Evolutionary conservation across 1,140 invertebrate species (phyloP), one percentile per base, ranked within the genome.

Genomic region (Procambarus virginalis): DNA sequence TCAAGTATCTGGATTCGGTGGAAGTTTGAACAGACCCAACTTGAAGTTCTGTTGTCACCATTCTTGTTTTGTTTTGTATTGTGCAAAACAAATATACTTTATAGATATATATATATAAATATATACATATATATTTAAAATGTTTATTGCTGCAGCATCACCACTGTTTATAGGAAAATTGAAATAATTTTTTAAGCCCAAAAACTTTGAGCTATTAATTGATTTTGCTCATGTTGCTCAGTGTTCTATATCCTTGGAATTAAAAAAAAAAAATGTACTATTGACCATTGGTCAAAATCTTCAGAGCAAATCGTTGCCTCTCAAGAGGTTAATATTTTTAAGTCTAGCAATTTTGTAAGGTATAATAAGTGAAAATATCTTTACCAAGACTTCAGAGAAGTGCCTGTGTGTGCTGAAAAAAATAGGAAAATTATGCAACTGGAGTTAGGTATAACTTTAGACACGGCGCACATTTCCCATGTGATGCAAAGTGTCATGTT

Each of bases 171-270:
- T 20, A 64, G 60, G 60, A 64, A 58, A 12, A 64, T 64, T 64
- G 60, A 64, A 10, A 64, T 64, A 64, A 64, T 64, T 64, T 64
- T 64, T 64, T 14, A 64, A 20, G 60, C 60, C 10, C 12, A 64
- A 20, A 64, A 64, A 64, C 51, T 64, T 64, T 64, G 60, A 64
- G 60, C 60, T 64, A 14, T 64, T 64, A 64, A 64, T 12, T 84
- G 73, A 73, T 76, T 84, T 84, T 84, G 73, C 83, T 84, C 70
- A 84, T 84, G 76, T 76, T 84, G 82, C 83, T 84, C 83, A 84
- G 34, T 84, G 58, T 68, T 73, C 48, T 84, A 76, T 76, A 84
- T 68, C 73, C 70, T 73, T 17, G 70, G 45, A 51, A 84, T 75
- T 49, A 58, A 49, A 73, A 64, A 14, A 64, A 58, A 34, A 34